Percentiles rank a stretch among this genome's conserved stretches.
phyloP scores from a whole-genome alignment of 1,140 invertebrate species.

The Aphelinus atriplicis region DNA sequence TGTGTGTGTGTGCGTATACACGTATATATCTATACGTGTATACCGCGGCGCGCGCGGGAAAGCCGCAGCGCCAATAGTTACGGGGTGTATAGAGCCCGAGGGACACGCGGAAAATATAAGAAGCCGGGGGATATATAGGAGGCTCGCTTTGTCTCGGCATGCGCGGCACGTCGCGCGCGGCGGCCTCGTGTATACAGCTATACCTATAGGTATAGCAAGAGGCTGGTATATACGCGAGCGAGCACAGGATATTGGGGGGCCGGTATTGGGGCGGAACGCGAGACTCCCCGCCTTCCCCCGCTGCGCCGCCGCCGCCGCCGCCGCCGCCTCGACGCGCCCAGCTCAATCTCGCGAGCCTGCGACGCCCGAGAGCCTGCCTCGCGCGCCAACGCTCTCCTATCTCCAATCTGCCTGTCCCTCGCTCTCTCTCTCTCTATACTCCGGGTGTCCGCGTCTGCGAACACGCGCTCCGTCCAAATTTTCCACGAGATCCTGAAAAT shows the following conservation, averaged over 20 bases:
- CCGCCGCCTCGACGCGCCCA: slow-evolving; percentile 16
- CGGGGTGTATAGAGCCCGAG: no score
- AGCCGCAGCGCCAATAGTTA: no score
- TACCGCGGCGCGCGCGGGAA: no score
- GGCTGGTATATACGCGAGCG: background rate
- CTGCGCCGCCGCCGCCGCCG: background rate
- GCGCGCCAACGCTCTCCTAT: background rate
- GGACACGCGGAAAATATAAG: no score
- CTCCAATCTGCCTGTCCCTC: no score
- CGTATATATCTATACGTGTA: no score
- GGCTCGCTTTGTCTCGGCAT: background rate
- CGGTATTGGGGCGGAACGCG: slow-evolving; percentile 49
- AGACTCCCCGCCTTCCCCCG: no score
- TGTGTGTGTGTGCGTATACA: no score
- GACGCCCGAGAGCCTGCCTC: background rate
- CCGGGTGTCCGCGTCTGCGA: background rate
- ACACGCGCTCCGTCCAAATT: background rate
- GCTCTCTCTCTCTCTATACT: no score
- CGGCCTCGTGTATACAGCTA: background rate
- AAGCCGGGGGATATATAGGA: no score
- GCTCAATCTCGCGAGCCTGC: slow-evolving; percentile 14
- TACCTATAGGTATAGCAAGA: background rate
- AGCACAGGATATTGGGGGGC: slow-evolving; percentile 14
- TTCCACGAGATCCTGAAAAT: no score
- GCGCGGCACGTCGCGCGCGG: slow-evolving; percentile 21